Base-by-base conservation (phyloP, 2,888 invertebrate species). In the Leucophora obtusa region DNA sequence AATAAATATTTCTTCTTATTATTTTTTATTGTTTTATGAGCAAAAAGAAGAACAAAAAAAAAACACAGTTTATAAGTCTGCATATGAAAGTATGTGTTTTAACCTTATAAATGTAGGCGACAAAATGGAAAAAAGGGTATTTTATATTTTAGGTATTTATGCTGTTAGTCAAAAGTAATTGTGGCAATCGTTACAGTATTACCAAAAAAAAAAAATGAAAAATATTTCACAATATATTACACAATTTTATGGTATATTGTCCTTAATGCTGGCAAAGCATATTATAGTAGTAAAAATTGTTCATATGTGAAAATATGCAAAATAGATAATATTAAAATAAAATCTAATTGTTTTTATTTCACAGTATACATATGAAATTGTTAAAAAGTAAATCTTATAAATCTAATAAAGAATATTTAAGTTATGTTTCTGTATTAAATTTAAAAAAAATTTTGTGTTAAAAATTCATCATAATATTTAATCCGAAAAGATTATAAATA, bases 11-110 rank as follows among this genome's bases (percentile, higher is more conserved):
- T 62, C 38, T 69, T 63, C 58, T 56, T 71, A 62, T 78, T 78
- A 73, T 73, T 73, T 73, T 78, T 78, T 79, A 79, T 74, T 79
- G 65, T 74, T 65, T 73, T 74, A 73, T 47, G 66, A 56, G 68
- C 5, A 21, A 43, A 68, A 68, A 53, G n/a, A 38, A 56, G 11
- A 62, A 72, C 18, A 74, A 17, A 15, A 47, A 7, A 33, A 33
- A 59, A 58, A 69, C 10, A 59, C 50, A 28, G 51, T 51, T 59
- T 59, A 8, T 28, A 47, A 56, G 35, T 24, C 9, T 15, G 2
- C 17, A 43, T 24, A 15, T 68, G 24, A 10, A n/a, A 28, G 24
- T 28, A 50, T 53, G 43, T 56, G 43, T 51, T 14, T 17, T 51
- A 63, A 51, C 51, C 50, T 51, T 51, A 63, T 33, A 63, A 63